A percentile compares a stretch with the other conserved stretches of the same genome.
These are phyloP conservation scores for Caenorhabditis remanei DNA, from an alignment of 1,140 invertebrate genomes.

Conservation along the genomic window DNA sequence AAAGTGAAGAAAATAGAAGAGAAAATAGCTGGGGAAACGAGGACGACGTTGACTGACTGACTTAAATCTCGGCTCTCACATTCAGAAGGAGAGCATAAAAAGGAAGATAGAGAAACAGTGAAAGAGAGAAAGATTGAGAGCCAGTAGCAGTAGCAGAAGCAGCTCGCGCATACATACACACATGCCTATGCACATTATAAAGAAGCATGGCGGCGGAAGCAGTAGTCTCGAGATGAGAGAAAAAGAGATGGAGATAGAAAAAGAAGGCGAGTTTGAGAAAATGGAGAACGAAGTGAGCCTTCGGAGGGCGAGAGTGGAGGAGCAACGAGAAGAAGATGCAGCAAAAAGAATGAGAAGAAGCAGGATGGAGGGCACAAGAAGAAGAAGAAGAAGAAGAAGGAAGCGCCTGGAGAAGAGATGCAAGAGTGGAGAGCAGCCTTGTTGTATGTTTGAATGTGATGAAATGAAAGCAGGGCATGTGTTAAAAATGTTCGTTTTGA, in stretches of 20 bases:
- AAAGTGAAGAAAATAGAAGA: conserved; percentile 42
- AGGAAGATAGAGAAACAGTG: conserved; percentile 5
- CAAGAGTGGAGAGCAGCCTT: conserved; percentile 17
- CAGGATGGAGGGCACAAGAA: conserved; percentile 12
- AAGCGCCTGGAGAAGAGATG: conserved; percentile 8
- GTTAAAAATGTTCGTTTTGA: conserved; percentile 20
- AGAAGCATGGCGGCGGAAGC: conserved; percentile 55
- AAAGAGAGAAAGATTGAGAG: conserved; percentile 13
- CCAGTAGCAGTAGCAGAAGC: conserved; percentile 36
- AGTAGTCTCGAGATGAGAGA: conserved; percentile 53
- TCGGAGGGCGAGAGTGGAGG: neutral
- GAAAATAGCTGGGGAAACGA: conserved; percentile 47
- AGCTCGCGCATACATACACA: conserved; percentile 54
- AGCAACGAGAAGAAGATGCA: no score
- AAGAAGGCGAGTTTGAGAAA: conserved; percentile 44
- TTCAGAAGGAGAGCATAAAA: conserved; percentile 11
- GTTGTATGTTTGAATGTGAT: conserved; percentile 52
- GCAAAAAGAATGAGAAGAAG: conserved; percentile 20
- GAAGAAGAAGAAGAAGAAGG: conserved; percentile 24
- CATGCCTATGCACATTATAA: conserved; percentile 54
- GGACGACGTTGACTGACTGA: conserved; percentile 37
- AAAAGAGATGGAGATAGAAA: conserved; percentile 47
- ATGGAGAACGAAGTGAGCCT: conserved; percentile 24
- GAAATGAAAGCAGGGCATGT: conserved; percentile 35
- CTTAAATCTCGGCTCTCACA: conserved; percentile 54